A percentile compares a stretch with the other conserved stretches of the same genome.
Evolutionary conservation across 2,797 vertebrate species (phyloP).

Genomic region (Hyperoplus lanceolatus): DNA sequence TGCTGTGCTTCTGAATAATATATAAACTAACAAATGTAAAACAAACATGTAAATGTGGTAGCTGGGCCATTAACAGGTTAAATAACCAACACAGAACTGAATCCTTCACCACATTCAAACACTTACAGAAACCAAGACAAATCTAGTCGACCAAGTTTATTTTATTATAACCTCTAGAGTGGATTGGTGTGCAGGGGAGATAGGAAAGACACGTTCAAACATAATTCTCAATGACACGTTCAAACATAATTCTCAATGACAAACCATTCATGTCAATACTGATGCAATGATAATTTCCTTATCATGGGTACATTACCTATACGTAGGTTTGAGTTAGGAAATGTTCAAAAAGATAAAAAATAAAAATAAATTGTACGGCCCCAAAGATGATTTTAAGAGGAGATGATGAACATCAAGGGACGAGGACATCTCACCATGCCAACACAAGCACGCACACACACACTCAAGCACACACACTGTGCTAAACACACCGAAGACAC

Average conservation of each 20-base stretch:
- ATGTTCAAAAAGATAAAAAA: background rate
- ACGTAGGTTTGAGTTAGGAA: constrained; percentile 14
- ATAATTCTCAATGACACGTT: constrained; percentile 32
- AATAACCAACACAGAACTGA: background rate
- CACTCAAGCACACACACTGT: constrained; percentile 23
- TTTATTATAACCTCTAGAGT: constrained; percentile 44
- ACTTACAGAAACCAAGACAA: constrained; percentile 24
- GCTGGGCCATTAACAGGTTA: background rate
- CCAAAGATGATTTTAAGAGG: constrained; percentile 17
- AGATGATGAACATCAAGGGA: constrained; percentile 11
- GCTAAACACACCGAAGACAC: constrained; percentile 24
- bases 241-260: constrained; percentile 37
- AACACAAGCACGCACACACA: constrained; percentile 2
- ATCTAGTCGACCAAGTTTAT: constrained; percentile 51
- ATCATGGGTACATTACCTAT: constrained; percentile 23
- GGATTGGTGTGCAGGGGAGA: constrained; percentile 46
- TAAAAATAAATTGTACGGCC: constrained; percentile 39
- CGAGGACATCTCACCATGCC: constrained; percentile 13
- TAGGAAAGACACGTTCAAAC: constrained; percentile 38
- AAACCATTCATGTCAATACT: constrained; percentile 43
- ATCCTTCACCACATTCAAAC: background rate
- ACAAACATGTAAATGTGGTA: too few species aligned
- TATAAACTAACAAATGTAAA: too few species aligned
- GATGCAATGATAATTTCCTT: constrained; percentile 26
- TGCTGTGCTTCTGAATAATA: too few species aligned